Evolutionary conservation across 37 sponge, comb jelly and placozoan genomes (phyloP), one percentile per base, ranked within the genome.

Genomic region (Aphrocallistes beatrix): DNA sequence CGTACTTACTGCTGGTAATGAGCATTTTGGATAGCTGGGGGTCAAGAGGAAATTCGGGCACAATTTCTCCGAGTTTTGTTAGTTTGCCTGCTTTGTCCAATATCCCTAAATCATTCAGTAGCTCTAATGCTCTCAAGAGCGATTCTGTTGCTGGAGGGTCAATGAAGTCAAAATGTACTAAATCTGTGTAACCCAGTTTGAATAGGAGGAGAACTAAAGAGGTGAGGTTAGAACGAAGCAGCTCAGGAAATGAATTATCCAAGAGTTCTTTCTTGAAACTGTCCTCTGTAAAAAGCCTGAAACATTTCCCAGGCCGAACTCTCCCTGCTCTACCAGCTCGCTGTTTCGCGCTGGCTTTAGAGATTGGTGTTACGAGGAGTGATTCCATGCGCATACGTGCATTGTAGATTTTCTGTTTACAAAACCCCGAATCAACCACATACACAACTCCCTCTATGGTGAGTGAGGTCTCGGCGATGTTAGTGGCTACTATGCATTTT

Each of bases 341-440:
- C 75, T 60, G 75, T 21, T 60, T 1, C 6, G 75, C 75, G 21
- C 75, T 60, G 17, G 75, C 10, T 28, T 60, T 19, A 6, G 75
- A 60, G 8, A 60, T 60, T 3, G 10, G 28, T 25, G n/a, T 30
- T 6, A 30, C 28, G 6, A 60, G 21, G 8, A 60, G 21, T 25
- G 75, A 60, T 28, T 60, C n/a, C 25, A 60, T 1, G n/a, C n/a
- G 75, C 1, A 32, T 13, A 32, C 34, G 28, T 3, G n/a, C 75
- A 13, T 28, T 60, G 3, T 19, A 60, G 10, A 60, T 3, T 30
- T 60, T 60, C 1, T 25, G 28, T 60, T 60, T 60, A n/a, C n/a
- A n/a, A n/a, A n/a, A n/a, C 75, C 75, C 75, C n/a, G 75, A 32
- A 60, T 60, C 75, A 60, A 60, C 75, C 3, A 60, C 34, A 60